phyloP scores from a whole-genome alignment of 2,113 vertebrate species.

The Cavia aperea region DNA sequence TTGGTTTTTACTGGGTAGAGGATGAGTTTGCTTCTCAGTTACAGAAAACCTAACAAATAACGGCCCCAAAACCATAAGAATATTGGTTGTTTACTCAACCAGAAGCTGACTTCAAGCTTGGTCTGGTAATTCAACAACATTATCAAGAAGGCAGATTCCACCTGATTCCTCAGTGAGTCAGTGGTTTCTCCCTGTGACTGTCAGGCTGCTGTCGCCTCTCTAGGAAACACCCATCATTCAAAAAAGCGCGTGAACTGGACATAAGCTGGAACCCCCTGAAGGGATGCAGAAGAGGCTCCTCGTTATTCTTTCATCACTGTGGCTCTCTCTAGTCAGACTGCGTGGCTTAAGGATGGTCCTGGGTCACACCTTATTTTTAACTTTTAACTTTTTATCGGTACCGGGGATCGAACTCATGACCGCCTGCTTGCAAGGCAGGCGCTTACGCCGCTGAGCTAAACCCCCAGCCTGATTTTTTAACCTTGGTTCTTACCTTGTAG shows the following conservation, averaged over 20 bases:
- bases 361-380: neutral
- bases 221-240: neutral
- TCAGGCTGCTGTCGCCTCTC: neutral
- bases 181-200: neutral
- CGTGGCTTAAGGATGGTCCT: neutral
- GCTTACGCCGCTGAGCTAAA: too few relatives aligned
- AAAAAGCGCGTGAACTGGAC: neutral
- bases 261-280: neutral
- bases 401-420: too few relatives aligned
- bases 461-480: neutral
- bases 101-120: neutral
- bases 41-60: neutral
- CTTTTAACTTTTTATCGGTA: too few relatives aligned
- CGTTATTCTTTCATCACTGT: too few relatives aligned
- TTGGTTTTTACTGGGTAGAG: neutral
- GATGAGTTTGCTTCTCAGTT: neutral
- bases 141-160: neutral
- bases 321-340: neutral
- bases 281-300: neutral
- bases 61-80: neutral
- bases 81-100: neutral
- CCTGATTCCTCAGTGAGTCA: slow-evolving; percentile 2
- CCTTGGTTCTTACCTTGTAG: neutral
- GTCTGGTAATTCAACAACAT: neutral
- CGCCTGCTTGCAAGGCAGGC: too few relatives aligned